These are phyloP conservation scores for Lithodes maja DNA, from an alignment of 2,888 invertebrate genomes.

Conservation along the genomic window DNA sequence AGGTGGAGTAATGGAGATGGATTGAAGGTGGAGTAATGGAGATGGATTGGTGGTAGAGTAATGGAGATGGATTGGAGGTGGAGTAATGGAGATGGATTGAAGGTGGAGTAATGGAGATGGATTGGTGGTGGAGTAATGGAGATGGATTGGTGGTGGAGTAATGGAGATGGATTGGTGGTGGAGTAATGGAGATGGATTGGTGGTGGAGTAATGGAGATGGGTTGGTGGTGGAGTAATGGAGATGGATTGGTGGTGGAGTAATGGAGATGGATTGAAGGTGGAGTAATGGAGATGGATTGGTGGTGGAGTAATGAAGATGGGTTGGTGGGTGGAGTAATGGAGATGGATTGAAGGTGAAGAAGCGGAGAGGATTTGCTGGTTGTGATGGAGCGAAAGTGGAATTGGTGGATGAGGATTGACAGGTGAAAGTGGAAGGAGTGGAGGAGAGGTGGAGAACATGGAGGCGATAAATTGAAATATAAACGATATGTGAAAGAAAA, in stretches of 20 bases:
- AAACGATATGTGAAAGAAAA: too few species aligned
- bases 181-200: not conserved
- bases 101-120: not conserved
- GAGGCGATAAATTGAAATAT: too few species aligned
- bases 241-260: not conserved
- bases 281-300: not conserved
- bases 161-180: not conserved
- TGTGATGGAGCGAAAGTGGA: not conserved
- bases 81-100: not conserved
- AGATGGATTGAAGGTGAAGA: not conserved
- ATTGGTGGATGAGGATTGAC: not conserved
- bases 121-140: not conserved
- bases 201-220: not conserved
- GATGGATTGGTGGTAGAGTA: not conserved
- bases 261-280: not conserved
- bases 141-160: not conserved
- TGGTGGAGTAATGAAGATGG: not conserved
- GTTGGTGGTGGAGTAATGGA: not conserved
- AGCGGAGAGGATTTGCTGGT: not conserved
- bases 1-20: not conserved
- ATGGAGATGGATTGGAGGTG: not conserved
- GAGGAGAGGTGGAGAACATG: too few species aligned
- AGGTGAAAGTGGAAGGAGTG: too few species aligned
- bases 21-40: not conserved
- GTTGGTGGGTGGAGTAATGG: not conserved